These are phyloP conservation scores for Lutjanus argentimaculatus DNA, from an alignment of 2,797 vertebrate species.

Conservation along the genomic window DNA sequence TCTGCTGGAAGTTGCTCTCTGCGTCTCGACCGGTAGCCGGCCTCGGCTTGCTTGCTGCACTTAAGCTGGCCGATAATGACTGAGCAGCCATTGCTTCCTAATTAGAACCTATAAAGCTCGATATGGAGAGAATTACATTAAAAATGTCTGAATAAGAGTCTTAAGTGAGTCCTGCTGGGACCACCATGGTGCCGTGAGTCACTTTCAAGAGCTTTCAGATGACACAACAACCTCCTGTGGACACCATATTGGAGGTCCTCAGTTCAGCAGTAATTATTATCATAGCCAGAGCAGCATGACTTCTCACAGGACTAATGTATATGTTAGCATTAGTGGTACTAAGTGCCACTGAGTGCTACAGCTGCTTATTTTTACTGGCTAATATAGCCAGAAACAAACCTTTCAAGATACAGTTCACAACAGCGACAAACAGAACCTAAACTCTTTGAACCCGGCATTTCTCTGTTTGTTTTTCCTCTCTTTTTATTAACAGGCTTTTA, in stretches of 20 bases:
- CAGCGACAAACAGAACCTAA: too few relatives aligned
- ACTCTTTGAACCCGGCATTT: neutral
- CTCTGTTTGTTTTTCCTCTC: neutral
- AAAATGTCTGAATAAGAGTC: slow-evolving; percentile 2
- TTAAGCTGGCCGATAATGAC: slow-evolving; percentile 27
- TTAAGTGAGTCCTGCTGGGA: slow-evolving; percentile 49
- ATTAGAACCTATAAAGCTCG: slow-evolving; percentile 47
- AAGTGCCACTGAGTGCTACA: neutral
- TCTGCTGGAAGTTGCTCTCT: neutral
- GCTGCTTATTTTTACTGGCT: neutral
- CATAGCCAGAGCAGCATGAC: neutral
- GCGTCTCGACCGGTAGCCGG: neutral
- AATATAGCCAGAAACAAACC: neutral
- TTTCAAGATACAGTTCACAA: neutral
- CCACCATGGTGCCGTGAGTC: slow-evolving; percentile 21
- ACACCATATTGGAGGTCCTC: neutral
- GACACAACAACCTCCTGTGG: slow-evolving; percentile 13
- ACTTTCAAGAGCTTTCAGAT: slow-evolving; percentile 19
- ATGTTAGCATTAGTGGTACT: neutral
- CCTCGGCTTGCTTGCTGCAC: slow-evolving; percentile 12
- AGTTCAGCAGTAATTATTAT: neutral
- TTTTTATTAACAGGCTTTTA: neutral
- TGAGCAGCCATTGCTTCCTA: slow-evolving; percentile 41
- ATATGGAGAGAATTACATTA: slow-evolving; percentile 14
- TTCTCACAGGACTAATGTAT: neutral